A percentile compares a stretch with the other conserved stretches of the same genome.
These are phyloP conservation scores for Lepilemur ruficaudatus DNA, from an alignment of 2,797 vertebrate species.

Conservation along the genomic window DNA sequence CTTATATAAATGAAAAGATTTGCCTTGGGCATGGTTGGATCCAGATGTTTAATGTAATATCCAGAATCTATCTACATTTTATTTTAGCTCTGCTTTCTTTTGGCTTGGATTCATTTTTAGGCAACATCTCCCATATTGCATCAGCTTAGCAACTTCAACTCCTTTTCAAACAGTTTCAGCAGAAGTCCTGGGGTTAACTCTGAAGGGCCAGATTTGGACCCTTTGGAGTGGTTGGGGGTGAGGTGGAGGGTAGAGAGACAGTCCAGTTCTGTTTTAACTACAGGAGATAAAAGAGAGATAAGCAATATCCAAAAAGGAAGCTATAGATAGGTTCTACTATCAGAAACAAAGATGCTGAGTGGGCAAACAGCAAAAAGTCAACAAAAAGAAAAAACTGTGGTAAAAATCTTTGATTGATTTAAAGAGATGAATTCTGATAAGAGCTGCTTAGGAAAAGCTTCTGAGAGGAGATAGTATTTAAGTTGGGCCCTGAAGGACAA, in stretches of 20 bases:
- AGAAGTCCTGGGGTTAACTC: not conserved
- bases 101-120: slow-evolving; percentile 2
- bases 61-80: not conserved
- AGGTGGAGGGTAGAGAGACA: not conserved
- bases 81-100: not conserved
- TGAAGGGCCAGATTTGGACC: not conserved
- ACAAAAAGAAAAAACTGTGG: not conserved
- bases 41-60: not conserved
- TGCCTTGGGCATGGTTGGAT: not conserved
- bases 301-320: not conserved
- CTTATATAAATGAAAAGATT: not conserved
- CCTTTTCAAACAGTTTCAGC: not conserved
- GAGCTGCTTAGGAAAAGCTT: slow-evolving; percentile 35
- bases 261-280: not conserved
- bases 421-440: slow-evolving; percentile 26
- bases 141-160: not conserved
- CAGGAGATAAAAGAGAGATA: not conserved
- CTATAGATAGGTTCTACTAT: not conserved
- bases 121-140: not conserved
- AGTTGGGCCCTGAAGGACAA: slow-evolving; percentile 38
- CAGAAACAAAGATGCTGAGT: not conserved
- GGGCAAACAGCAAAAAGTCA: not conserved
- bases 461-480: slow-evolving; percentile 6
- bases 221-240: not conserved
- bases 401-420: not conserved